Percentiles rank a stretch among this genome's conserved stretches.
Conservation (phyloP, 2,113 vertebrate genomes). For the Platysteira castanea region DNA sequence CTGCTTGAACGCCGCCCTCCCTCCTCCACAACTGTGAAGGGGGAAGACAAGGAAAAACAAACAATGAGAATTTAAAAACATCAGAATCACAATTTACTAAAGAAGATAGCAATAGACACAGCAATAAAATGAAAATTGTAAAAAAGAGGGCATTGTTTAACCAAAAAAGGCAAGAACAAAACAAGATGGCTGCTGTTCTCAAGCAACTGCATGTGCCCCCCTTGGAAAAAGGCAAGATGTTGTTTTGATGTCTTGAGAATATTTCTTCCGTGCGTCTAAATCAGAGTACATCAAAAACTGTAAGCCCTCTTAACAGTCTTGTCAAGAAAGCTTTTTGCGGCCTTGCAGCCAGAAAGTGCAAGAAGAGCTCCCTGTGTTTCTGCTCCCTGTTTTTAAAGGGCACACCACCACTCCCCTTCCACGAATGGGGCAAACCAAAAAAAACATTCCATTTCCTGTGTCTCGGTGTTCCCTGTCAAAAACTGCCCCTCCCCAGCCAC, state of each 20-base stretch:
- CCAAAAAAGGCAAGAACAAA: not conserved
- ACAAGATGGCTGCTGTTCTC: not conserved
- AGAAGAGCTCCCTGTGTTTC: not conserved
- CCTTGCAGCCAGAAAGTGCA: not conserved
- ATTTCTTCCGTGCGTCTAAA: not conserved
- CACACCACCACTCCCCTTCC: not conserved
- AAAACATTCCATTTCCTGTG: not conserved
- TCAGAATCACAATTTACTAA: not conserved
- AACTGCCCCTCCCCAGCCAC: not conserved
- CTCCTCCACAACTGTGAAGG: not conserved
- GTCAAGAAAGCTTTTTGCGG: not conserved
- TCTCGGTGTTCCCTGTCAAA: not conserved
- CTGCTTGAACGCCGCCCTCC: accelerated
- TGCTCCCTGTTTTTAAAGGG: not conserved
- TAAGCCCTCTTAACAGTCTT: not conserved
- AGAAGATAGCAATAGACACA: not conserved
- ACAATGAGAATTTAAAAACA: not conserved
- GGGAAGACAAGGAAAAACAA: not conserved
- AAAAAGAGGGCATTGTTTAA: not conserved
- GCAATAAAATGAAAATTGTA: not conserved
- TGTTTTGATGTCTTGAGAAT: not conserved
- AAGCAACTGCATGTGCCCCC: too few species aligned
- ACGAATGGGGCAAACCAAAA: accelerated
- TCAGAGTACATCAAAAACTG: accelerated
- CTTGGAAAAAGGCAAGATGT: not conserved